Evolutionary conservation across 2,888 invertebrate species (phyloP).

Genomic region (Eristalis arbustorum): DNA sequence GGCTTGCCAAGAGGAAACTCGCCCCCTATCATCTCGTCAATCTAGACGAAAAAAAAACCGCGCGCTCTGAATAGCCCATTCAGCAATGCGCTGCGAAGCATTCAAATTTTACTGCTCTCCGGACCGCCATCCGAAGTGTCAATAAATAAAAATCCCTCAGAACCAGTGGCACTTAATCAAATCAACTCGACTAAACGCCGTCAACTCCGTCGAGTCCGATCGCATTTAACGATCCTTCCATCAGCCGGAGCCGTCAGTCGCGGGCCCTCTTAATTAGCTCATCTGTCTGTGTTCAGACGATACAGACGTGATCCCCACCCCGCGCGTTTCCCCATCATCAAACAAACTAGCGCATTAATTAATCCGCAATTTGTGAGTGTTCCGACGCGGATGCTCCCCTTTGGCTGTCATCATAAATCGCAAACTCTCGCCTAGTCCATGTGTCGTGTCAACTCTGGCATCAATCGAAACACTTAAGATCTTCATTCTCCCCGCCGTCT

Average conservation of each 20-base stretch:
- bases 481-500: not conserved
- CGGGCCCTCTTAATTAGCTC: slow-evolving; percentile 29
- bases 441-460: not conserved
- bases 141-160: not conserved
- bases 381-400: slow-evolving; percentile 1
- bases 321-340: not conserved
- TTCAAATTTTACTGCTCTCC: not conserved
- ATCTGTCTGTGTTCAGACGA: slow-evolving; percentile 2
- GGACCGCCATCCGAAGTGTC: not conserved
- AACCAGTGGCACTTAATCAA: slow-evolving; percentile 44
- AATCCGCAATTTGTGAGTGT: slow-evolving; percentile 46
- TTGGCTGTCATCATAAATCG: slow-evolving; percentile 3
- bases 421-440: not conserved
- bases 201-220: not conserved
- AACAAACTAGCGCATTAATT: slow-evolving; percentile 14
- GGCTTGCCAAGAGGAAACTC: not conserved
- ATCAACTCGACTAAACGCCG: not conserved
- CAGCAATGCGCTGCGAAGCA: not conserved
- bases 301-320: too few relatives aligned
- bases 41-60: not conserved
- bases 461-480: slow-evolving; percentile 22
- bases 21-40: not conserved
- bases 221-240: slow-evolving; percentile 26
- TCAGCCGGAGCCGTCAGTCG: not conserved
- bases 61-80: not conserved